Evolutionary conservation across 2,113 vertebrate genomes (phyloP).

Genomic region (Peromyscus leucopus): DNA sequence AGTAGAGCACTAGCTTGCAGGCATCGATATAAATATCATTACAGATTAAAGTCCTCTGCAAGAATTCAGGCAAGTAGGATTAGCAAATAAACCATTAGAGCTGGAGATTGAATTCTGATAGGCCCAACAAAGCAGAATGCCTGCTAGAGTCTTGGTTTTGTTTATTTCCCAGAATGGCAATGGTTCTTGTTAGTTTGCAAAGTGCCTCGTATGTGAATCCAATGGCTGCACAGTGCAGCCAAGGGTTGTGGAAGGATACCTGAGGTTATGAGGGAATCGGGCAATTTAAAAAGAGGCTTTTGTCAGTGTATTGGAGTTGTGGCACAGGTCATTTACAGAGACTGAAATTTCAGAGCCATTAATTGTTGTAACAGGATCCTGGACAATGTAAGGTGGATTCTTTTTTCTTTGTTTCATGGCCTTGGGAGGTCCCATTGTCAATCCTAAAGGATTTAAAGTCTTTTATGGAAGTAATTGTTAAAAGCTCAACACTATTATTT

Average conservation of each 20-base stretch:
- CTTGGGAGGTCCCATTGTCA: not conserved
- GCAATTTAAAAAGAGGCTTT: not conserved
- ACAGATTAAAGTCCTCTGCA: conserved; percentile 81
- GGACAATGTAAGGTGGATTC: not conserved
- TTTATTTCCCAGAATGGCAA: conserved; percentile 46
- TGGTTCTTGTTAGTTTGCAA: conserved; percentile 3
- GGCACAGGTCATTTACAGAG: not conserved
- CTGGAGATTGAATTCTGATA: conserved; percentile 76
- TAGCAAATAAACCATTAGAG: conserved; percentile 80
- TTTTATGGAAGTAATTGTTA: not conserved
- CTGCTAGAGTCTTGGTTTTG: conserved; percentile 39
- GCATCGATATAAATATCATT: conserved; percentile 82
- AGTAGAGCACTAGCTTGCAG: conserved; percentile 73
- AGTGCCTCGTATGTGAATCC: not conserved
- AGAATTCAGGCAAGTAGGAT: conserved; percentile 76
- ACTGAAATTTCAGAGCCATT: conserved; percentile 1
- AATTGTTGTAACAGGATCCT: not conserved
- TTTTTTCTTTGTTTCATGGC: not conserved
- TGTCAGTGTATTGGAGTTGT: not conserved
- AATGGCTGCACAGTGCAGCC: not conserved
- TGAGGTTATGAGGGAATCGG: not conserved
- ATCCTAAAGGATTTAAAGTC: not conserved
- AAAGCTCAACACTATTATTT: not conserved
- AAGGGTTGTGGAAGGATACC: not conserved
- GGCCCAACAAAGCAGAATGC: conserved; percentile 61